Evolutionary conservation across 2,113 vertebrate genomes (phyloP).

Genomic region (Oreochromis niloticus): DNA sequence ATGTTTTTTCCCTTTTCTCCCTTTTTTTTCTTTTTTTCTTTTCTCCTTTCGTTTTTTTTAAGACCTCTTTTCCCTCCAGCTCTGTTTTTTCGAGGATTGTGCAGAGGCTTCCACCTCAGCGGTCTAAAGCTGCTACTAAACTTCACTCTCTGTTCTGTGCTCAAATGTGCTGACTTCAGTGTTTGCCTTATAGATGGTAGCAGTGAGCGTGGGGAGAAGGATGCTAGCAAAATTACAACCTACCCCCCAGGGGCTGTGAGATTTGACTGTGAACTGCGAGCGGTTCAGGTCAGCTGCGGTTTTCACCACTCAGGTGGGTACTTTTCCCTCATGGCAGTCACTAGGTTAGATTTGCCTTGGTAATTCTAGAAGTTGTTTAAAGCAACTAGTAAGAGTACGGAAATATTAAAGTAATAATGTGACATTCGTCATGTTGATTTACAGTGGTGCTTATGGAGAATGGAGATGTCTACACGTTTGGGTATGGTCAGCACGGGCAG

Average conservation of each 20-base stretch:
- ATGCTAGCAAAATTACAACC: slow-evolving; percentile 97
- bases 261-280: slow-evolving; percentile 91
- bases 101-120: slow-evolving; percentile 28
- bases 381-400: not conserved
- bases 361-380: not conserved
- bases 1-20: not conserved
- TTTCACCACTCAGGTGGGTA: slow-evolving; percentile 95
- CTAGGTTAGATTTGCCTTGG: not conserved
- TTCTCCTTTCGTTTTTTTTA: not conserved
- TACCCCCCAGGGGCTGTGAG: slow-evolving; percentile 92
- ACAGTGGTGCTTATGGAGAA: slow-evolving; percentile 98
- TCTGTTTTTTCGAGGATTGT: slow-evolving; percentile 44
- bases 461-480: slow-evolving; percentile 97
- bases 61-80: slow-evolving; percentile 21
- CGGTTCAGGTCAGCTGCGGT: slow-evolving; percentile 95
- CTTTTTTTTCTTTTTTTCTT: not conserved
- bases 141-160: not conserved
- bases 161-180: slow-evolving; percentile 15
- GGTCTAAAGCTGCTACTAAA: slow-evolving; percentile 24
- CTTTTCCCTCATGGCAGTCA: not conserved
- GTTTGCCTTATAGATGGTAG: slow-evolving; percentile 82
- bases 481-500: slow-evolving; percentile 96
- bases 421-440: not conserved
- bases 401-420: not conserved
- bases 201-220: slow-evolving; percentile 95